Percentiles rank a stretch among this genome's conserved stretches.
Evolutionary conservation across 1,140 invertebrate species (phyloP).

Genomic region (Magallana gigas): DNA sequence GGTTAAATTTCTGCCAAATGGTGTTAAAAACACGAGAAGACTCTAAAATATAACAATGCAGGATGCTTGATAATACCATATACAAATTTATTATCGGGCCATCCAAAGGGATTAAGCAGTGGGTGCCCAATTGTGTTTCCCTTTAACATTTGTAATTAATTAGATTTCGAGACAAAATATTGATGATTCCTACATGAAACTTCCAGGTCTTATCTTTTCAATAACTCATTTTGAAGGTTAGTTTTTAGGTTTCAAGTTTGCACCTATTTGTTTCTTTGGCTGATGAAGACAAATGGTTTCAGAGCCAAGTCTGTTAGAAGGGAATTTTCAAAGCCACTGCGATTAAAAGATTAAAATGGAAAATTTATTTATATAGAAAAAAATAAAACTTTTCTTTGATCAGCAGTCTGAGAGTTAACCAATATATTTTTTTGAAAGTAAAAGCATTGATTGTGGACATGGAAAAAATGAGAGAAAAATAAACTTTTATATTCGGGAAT

Average conservation of each 20-base stretch:
- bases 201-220: background rate
- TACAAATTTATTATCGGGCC: background rate
- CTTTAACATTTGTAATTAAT: background rate
- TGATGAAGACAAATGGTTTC: background rate
- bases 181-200: slow-evolving; percentile 19
- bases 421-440: no score
- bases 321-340: no score
- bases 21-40: background rate
- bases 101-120: background rate
- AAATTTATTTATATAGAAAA: no score
- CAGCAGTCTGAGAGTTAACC: no score
- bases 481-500: no score
- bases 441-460: no score
- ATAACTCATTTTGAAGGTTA: slow-evolving; percentile 26
- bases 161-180: background rate
- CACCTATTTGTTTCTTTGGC: slow-evolving; percentile 21
- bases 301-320: background rate
- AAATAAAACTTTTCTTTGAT: no score
- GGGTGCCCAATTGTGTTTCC: background rate
- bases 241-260: background rate
- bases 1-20: slow-evolving; percentile 5
- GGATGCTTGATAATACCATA: background rate
- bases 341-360: background rate
- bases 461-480: no score
- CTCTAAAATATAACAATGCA: background rate